Evolutionary conservation across 1,140 invertebrate genomes (phyloP).

Genomic region (Copidosoma floridanum): DNA sequence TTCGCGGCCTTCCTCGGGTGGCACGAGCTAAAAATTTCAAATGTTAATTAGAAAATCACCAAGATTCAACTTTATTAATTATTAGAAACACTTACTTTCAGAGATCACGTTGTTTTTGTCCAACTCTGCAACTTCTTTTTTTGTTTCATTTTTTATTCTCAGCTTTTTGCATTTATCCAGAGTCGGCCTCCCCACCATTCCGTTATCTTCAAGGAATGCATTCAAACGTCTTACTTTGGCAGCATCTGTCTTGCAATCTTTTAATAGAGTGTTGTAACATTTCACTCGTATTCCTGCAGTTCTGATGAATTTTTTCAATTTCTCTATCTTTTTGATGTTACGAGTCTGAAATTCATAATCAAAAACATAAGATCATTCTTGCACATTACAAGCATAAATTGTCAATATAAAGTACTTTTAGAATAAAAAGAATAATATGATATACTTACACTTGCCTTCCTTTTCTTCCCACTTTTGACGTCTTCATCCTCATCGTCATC

Average conservation of each 20-base stretch:
- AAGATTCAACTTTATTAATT: neutral
- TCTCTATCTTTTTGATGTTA: slow-evolving; percentile 33
- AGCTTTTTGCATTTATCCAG: slow-evolving; percentile 45
- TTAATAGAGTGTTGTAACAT: slow-evolving; percentile 41
- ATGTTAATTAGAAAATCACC: slow-evolving; percentile 13
- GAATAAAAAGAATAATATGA: neutral
- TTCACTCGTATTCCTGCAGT: slow-evolving; percentile 42
- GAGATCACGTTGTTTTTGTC: slow-evolving; percentile 41
- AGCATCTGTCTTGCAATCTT: slow-evolving; percentile 39
- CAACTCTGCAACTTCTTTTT: slow-evolving; percentile 39
- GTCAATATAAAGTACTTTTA: neutral
- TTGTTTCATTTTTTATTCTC: slow-evolving; percentile 36
- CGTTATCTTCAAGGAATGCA: slow-evolving; percentile 43
- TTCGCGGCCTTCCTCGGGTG: slow-evolving; percentile 36
- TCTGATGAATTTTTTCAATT: slow-evolving; percentile 42
- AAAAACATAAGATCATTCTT: neutral
- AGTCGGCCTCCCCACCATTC: slow-evolving; percentile 41
- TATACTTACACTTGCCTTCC: slow-evolving; percentile 21
- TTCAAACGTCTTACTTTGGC: slow-evolving; percentile 37
- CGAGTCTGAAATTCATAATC: slow-evolving; percentile 21
- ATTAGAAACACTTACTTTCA: slow-evolving; percentile 40
- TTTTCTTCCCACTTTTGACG: slow-evolving; percentile 25
- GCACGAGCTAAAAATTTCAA: slow-evolving; percentile 41
- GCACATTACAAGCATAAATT: neutral
- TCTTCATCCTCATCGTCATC: slow-evolving; percentile 19